Evolutionary conservation across 2,888 invertebrate species (phyloP).

Genomic region (Apoda limacodes): DNA sequence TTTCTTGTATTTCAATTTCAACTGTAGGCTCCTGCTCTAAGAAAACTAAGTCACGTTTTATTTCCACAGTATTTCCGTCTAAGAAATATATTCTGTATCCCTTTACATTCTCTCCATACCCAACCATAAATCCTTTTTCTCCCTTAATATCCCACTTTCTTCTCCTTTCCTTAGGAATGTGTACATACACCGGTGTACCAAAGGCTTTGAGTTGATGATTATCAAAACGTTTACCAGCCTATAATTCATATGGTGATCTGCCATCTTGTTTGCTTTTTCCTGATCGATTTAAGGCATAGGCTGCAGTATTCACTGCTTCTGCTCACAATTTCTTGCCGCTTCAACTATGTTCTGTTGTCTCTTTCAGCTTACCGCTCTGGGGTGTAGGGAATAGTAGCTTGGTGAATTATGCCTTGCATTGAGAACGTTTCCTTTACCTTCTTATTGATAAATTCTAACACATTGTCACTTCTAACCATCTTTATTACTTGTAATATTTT

Average conservation of each 20-base stretch:
- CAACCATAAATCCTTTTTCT: constrained; percentile 1
- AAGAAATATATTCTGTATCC: not conserved
- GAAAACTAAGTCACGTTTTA: constrained; percentile 8
- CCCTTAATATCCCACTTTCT: not conserved
- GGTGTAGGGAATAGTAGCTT: too few relatives aligned
- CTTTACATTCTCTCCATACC: too few relatives aligned
- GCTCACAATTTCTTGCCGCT: too few relatives aligned
- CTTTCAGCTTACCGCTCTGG: too few relatives aligned
- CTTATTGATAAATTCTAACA: too few relatives aligned
- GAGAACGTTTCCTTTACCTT: too few relatives aligned
- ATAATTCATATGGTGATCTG: constrained; percentile 1
- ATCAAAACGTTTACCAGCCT: constrained; percentile 1
- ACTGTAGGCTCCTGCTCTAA: too few relatives aligned
- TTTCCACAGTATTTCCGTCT: constrained; percentile 3
- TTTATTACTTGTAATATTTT: too few relatives aligned
- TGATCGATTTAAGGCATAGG: constrained; percentile 3
- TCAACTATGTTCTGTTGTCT: too few relatives aligned
- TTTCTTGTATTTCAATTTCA: too few relatives aligned
- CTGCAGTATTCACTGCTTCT: constrained; percentile 2
- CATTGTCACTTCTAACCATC: too few relatives aligned
- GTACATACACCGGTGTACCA: constrained; percentile 15
- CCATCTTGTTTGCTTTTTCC: constrained; percentile 1
- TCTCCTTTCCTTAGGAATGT: constrained; percentile 7
- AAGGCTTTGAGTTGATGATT: constrained; percentile 1
- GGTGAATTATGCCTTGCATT: too few relatives aligned